Base-by-base conservation (phyloP, 2,888 invertebrate species). In the Lasioglossum calceatum region DNA sequence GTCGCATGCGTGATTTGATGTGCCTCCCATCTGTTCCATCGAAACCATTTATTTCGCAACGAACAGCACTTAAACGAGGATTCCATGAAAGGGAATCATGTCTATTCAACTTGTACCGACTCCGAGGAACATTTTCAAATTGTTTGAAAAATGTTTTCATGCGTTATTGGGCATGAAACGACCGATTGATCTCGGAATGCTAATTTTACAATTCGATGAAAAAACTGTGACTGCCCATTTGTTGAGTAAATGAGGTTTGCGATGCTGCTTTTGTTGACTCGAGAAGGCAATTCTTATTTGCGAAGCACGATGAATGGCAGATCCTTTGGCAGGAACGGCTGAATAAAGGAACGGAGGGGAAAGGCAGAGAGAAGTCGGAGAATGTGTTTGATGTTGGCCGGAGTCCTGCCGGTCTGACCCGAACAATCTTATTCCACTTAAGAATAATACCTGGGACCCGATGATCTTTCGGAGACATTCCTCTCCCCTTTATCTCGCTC, bases 401-500 rank as follows among this genome's bases (percentile, higher is more conserved):
- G 1, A 70, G 23, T 70, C 36, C 36, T 36, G 8, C 0, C 36
- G 36, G 39, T 70, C 67, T 70, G 67, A 19, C 67, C 67, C 36
- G 36, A 70, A 39, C 67, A 36, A 36, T 70, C 36, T 70, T 39
- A 70, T 70, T 70, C 39, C 67, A 70, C 67, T 70, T 70, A 23
- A 39, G 67, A 39, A 70, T 70, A 70, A 70, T 70, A 19, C 23
- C 67, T 0, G 36, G n/a, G 44, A 1, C 67, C 58, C 67, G 73
- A 77, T 64, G 61, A 79, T 84, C 70, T 54, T 50, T 58, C 32
- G 8, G 47, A 54, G n/a, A 58, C 3, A 23, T n/a, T 12, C 19
- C 32, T 23, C n/a, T 64, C 64, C 32, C 54, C 10, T 36, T 36
- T 54, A 3, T 14, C 7, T 14, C 23, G 64, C 23, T 4, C 73